phyloP scores from a whole-genome alignment of 1,140 invertebrate genomes.

The Homalodisca vitripennis region DNA sequence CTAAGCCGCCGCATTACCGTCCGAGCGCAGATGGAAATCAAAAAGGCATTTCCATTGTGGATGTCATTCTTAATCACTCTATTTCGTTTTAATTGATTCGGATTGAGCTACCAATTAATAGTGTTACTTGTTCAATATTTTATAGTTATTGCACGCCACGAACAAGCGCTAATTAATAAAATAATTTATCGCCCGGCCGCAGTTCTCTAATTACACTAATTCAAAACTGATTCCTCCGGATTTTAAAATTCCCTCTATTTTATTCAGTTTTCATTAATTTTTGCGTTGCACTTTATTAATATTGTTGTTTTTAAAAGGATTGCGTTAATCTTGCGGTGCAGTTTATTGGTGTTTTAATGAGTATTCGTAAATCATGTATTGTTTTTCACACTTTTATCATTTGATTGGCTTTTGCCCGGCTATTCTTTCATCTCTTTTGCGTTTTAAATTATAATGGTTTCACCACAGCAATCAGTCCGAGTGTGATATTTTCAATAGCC shows the following conservation, averaged over 20 bases:
- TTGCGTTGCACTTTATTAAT: not conserved
- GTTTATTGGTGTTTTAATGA: constrained; percentile 1
- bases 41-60: constrained; percentile 25
- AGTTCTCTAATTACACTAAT: not conserved
- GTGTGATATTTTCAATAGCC: too few species aligned
- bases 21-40: constrained; percentile 25
- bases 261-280: constrained; percentile 12
- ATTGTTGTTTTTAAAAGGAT: constrained; percentile 19
- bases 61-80: constrained; percentile 8
- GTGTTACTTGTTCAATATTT: constrained; percentile 6
- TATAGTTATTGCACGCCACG: not conserved
- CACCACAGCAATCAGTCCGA: too few species aligned
- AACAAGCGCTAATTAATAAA: constrained; percentile 13
- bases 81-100: not conserved
- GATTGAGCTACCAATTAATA: constrained; percentile 23
- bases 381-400: constrained; percentile 4
- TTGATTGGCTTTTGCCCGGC: constrained; percentile 5
- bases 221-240: constrained; percentile 3
- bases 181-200: not conserved
- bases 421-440: too few species aligned
- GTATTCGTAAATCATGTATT: constrained; percentile 11
- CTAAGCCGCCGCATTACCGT: constrained; percentile 5
- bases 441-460: too few species aligned
- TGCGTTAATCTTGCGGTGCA: not conserved
- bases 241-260: constrained; percentile 10